Evolutionary conservation across 2,888 invertebrate genomes (phyloP).

Genomic region (Ceratothoa steindachneri): DNA sequence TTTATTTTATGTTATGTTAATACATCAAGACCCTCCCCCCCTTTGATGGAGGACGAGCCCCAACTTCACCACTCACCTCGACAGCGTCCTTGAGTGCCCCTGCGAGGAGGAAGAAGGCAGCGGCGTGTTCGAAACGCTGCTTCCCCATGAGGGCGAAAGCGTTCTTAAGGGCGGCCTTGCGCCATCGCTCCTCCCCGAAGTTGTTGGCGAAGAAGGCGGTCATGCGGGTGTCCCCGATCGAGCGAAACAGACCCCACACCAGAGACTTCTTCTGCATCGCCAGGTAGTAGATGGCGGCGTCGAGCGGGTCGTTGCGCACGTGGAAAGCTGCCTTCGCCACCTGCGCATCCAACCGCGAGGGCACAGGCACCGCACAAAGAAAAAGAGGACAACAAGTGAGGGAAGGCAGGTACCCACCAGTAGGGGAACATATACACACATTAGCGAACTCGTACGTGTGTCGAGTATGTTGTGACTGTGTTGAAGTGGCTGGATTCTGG

Average conservation of each 20-base stretch:
- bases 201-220: slow-evolving; percentile 91
- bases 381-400: neutral
- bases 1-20: too few relatives aligned
- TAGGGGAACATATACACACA: too few relatives aligned
- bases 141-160: slow-evolving; percentile 93
- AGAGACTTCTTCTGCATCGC: slow-evolving; percentile 97
- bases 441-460: too few relatives aligned
- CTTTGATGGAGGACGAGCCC: too few relatives aligned
- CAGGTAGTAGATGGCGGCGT: slow-evolving; percentile 93
- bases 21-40: too few relatives aligned
- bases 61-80: slow-evolving; percentile 70
- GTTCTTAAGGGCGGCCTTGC: slow-evolving; percentile 95
- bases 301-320: slow-evolving; percentile 87
- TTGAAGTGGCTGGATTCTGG: too few relatives aligned
- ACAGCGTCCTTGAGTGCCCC: slow-evolving; percentile 91
- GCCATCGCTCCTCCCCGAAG: slow-evolving; percentile 87
- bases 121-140: slow-evolving; percentile 94
- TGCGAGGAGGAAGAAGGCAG: slow-evolving; percentile 94
- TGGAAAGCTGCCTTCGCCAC: slow-evolving; percentile 91
- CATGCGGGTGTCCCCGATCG: slow-evolving; percentile 84
- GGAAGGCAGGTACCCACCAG: too few relatives aligned
- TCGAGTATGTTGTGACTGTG: too few relatives aligned
- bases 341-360: too few relatives aligned
- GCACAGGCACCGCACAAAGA: too few relatives aligned
- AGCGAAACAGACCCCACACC: slow-evolving; percentile 90